Conservation (phyloP, 2,113 vertebrate genomes). For the Xiphorhynchus elegans region DNA sequence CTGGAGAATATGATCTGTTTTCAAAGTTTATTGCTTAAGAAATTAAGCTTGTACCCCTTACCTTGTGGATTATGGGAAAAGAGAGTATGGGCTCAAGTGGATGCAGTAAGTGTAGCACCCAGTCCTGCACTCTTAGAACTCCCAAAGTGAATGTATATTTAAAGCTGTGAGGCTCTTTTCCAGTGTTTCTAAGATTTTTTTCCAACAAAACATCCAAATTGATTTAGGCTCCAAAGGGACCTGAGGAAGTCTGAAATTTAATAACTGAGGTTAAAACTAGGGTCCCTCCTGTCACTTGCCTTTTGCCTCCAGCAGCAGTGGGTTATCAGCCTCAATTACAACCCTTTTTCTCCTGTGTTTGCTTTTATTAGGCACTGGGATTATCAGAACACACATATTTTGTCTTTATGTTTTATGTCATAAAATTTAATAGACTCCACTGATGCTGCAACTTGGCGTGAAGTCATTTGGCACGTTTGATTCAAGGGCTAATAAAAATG, state of each 20-base stretch:
- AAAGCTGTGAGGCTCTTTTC: neutral
- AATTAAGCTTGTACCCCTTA: neutral
- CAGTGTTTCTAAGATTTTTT: neutral
- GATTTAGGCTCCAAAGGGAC: neutral
- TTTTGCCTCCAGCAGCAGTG: neutral
- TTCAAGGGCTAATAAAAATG: conserved; percentile 16
- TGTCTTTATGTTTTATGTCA: conserved; percentile 16
- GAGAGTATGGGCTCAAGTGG: neutral
- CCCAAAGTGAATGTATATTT: neutral
- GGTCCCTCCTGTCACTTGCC: neutral
- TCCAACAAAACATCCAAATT: neutral
- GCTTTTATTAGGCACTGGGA: neutral
- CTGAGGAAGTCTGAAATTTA: neutral
- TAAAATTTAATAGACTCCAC: conserved; percentile 16
- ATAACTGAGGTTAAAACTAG: neutral
- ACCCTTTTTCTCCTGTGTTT: neutral
- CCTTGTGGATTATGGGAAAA: neutral
- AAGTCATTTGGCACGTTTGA: neutral
- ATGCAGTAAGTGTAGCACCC: neutral
- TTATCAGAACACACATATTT: neutral
- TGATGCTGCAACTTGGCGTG: neutral
- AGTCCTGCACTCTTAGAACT: neutral
- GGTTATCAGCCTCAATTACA: neutral
- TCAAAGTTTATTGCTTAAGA: neutral
- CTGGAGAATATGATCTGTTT: neutral